phyloP scores from a whole-genome alignment of 1,140 invertebrate species.

The Cyclina sinensis region DNA sequence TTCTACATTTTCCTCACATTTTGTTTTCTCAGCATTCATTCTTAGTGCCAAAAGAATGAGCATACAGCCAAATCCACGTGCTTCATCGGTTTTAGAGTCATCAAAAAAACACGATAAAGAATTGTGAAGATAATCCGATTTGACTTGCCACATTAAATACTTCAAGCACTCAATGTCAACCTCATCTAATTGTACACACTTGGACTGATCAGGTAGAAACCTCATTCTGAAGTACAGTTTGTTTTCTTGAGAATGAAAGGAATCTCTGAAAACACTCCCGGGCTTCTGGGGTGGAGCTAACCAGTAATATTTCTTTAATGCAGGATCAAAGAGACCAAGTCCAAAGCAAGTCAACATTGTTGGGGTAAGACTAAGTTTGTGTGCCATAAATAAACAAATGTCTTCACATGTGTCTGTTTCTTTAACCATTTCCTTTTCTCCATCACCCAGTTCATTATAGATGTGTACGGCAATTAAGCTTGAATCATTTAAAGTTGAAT shows the following conservation, averaged over 20 bases:
- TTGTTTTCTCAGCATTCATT: background rate
- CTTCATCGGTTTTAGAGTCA: background rate
- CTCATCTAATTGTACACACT: background rate
- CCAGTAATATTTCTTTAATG: slow-evolving; percentile 16
- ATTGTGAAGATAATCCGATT: background rate
- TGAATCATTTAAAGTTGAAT: background rate
- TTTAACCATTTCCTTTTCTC: background rate
- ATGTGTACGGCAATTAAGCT: background rate
- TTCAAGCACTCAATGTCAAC: background rate
- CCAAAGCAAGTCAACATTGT: slow-evolving; percentile 21
- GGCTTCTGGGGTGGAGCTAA: background rate
- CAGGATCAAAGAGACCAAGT: background rate
- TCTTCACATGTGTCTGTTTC: slow-evolving; percentile 1
- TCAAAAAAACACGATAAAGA: background rate
- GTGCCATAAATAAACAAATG: background rate
- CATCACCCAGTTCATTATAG: background rate
- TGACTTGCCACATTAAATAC: slow-evolving; percentile 20
- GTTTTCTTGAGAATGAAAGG: too few species aligned
- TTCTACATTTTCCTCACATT: background rate
- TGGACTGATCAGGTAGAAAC: background rate
- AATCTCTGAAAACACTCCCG: background rate
- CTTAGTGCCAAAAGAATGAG: background rate
- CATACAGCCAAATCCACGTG: background rate
- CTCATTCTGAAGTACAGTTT: slow-evolving; percentile 34
- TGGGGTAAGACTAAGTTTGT: background rate